Conservation (phyloP, 2,113 vertebrate species). For the Poicephalus gulielmi region DNA sequence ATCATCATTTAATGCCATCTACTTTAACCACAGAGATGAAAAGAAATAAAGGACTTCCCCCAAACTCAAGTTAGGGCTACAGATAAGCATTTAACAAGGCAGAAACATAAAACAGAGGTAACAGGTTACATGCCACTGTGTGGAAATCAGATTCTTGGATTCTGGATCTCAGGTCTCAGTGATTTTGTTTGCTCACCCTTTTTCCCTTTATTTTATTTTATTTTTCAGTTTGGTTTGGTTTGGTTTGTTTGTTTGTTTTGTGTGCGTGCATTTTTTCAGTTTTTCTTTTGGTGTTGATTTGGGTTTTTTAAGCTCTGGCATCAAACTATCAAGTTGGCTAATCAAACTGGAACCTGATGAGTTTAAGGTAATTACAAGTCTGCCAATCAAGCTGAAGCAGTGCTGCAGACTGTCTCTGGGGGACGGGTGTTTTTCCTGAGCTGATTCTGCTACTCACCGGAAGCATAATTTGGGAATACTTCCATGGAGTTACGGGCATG, state of each 20-base stretch:
- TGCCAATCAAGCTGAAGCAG: not conserved
- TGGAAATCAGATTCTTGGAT: not conserved
- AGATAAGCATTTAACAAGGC: not conserved
- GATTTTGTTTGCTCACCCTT: not conserved
- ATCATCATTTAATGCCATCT: not conserved
- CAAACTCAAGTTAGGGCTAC: not conserved
- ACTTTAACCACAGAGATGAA: not conserved
- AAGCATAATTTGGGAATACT: not conserved
- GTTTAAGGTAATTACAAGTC: slow-evolving; percentile 1
- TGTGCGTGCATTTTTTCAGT: too few species aligned
- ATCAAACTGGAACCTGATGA: not conserved
- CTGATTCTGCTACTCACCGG: not conserved
- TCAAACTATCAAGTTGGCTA: not conserved
- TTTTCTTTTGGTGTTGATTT: not conserved
- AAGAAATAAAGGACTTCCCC: not conserved
- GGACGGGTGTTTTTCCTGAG: not conserved
- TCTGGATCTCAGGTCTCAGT: not conserved
- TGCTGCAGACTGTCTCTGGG: not conserved
- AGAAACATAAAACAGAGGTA: not conserved
- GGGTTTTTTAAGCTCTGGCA: not conserved
- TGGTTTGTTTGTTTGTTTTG: not conserved
- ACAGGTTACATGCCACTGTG: not conserved
- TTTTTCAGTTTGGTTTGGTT: not conserved
- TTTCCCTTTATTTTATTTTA: not conserved
- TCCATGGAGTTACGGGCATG: not conserved